Evolutionary conservation across 2,888 invertebrate genomes (phyloP), one percentile per base, ranked within the genome.

Genomic region (Troides aeacus): DNA sequence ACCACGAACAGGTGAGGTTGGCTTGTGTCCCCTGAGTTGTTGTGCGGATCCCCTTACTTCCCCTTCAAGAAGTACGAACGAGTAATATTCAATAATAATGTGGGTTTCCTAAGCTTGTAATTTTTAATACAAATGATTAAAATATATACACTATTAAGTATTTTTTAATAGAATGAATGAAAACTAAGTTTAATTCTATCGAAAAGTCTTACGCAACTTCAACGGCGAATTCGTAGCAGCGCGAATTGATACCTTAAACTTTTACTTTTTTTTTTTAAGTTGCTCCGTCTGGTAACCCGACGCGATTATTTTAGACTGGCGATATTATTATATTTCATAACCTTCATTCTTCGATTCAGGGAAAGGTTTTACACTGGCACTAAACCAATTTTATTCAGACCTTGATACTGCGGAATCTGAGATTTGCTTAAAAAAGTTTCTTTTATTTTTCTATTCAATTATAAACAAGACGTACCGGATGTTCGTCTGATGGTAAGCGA

Each of bases 241-340:
- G 70, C 71, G 72, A 78, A 78, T 79, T 79, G 81, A 82, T 81
- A 80, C 80, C 71, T 66, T 71, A 69, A 68, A 85, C 89, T 90
- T 89, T 89, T 87, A 87, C 88, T 89, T 87, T 87, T 85, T 75
- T 73, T 60, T 86, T 75, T 73, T 58, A 61, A 68, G 70, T 73
- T 64, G 68, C 73, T 66, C 71, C 74, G 73, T 72, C 72, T 24
- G 63, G 67, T 64, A 70, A 67, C 67, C 24, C 36, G 64, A 67
- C 42, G 39, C 56, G 42, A 50, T 46, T 61, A 46, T 69, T 69
- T 65, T 62, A 65, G 24, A 64, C 61, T 57, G 64, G 39, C 50
- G 57, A 10, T 21, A 60, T 57, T 67, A 69, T 60, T 42, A 64
- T 64, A 64, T 69, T 65, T 62, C 64, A 65, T 62, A 69, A 65